Conservation (phyloP, 2,113 vertebrate genomes). For the Phrynocephalus versicolor region DNA sequence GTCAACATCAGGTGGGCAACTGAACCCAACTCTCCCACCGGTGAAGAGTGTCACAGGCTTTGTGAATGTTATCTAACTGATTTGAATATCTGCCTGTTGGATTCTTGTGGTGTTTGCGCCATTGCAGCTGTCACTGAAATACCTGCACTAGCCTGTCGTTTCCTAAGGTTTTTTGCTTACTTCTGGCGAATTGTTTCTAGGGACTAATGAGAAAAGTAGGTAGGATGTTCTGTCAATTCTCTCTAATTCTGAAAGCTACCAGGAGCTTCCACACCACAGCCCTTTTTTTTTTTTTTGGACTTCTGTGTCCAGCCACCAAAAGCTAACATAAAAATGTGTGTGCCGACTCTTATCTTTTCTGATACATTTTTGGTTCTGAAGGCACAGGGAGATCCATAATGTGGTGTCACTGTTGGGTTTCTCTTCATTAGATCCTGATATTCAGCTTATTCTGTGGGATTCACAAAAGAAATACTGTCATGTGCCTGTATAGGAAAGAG, state of each 20-base stretch:
- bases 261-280: not conserved
- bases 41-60: not conserved
- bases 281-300: too few relatives aligned
- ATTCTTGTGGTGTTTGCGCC: not conserved
- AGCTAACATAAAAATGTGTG: not conserved
- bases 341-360: not conserved
- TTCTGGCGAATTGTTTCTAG: not conserved
- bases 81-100: not conserved
- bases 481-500: not conserved
- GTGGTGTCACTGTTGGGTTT: not conserved
- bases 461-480: conserved; percentile 1
- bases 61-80: not conserved
- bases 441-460: conserved; percentile 30
- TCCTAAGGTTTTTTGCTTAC: not conserved
- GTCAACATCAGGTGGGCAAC: not conserved
- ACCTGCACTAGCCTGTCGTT: not conserved
- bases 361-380: not conserved
- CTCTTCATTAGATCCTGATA: conserved; percentile 23
- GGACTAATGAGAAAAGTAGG: not conserved
- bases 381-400: conserved; percentile 25
- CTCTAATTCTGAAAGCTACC: not conserved
- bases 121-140: not conserved
- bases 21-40: not conserved
- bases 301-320: not conserved
- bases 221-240: not conserved